These are phyloP conservation scores for Clarias pachynema DNA, from an alignment of 2,797 vertebrate genomes.

Conservation along the genomic window DNA sequence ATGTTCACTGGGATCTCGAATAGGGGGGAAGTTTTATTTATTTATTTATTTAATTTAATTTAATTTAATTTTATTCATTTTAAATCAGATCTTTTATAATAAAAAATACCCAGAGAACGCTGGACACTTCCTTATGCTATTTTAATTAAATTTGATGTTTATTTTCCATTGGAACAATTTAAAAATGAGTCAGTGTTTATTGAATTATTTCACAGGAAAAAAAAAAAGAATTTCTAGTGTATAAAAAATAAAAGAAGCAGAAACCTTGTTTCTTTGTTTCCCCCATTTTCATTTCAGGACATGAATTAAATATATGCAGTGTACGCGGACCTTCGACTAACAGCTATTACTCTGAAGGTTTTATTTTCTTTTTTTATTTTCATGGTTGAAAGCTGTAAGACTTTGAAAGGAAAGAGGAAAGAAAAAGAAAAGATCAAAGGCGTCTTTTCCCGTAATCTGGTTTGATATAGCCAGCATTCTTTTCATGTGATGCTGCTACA, in stretches of 20 bases:
- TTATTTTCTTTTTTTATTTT: not conserved
- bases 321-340: not conserved
- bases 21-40: too few relatives aligned
- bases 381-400: conserved; percentile 6
- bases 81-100: not conserved
- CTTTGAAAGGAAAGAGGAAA: not conserved
- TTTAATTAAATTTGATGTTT: not conserved
- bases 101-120: not conserved
- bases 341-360: not conserved
- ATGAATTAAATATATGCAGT: not conserved
- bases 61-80: not conserved
- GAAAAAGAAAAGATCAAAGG: conserved; percentile 16
- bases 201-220: too few relatives aligned
- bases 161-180: not conserved
- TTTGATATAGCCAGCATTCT: not conserved
- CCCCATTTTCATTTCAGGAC: not conserved
- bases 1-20: not conserved
- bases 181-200: too few relatives aligned
- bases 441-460: not conserved
- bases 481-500: conserved; percentile 68
- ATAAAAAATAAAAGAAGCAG: not conserved
- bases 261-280: not conserved
- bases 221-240: not conserved
- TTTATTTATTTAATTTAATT: too few relatives aligned
- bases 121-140: not conserved